Percentiles rank a stretch among this genome's conserved stretches.
Evolutionary conservation across 1,140 invertebrate genomes (phyloP).

Genomic region (Drosophila parabipectinata): DNA sequence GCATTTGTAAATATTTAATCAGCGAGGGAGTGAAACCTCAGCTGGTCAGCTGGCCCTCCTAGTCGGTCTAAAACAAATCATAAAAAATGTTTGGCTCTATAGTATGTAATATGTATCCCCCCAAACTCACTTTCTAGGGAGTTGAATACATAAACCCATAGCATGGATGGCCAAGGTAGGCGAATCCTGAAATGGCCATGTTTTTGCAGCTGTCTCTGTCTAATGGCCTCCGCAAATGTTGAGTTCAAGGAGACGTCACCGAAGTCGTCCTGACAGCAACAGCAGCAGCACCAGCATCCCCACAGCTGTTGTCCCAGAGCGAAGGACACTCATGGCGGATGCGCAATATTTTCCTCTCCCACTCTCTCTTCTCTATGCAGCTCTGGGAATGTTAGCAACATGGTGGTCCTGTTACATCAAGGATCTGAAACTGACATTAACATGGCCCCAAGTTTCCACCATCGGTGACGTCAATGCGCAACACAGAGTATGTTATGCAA

Average conservation of each 20-base stretch:
- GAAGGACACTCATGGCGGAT: conserved; percentile 55
- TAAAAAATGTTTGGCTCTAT: neutral
- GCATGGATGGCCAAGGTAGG: conserved; percentile 4
- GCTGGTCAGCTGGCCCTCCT: conserved; percentile 14
- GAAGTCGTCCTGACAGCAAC: conserved; percentile 35
- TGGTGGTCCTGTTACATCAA: conserved; percentile 26
- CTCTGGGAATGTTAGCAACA: conserved; percentile 67
- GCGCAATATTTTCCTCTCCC: conserved; percentile 26
- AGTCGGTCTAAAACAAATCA: neutral
- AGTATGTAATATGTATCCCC: conserved; percentile 9
- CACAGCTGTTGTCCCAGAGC: conserved; percentile 58
- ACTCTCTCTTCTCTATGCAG: conserved; percentile 27
- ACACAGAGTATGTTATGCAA: conserved; percentile 35
- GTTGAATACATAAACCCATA: conserved; percentile 8
- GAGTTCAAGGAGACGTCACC: conserved; percentile 80
- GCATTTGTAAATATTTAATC: conserved; percentile 48
- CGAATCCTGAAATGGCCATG: conserved; percentile 2
- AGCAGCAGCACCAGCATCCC: conserved; percentile 24
- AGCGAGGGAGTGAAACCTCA: neutral
- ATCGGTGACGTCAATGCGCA: conserved; percentile 55
- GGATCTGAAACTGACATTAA: conserved; percentile 30
- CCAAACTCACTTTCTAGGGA: conserved; percentile 29
- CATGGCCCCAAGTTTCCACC: conserved; percentile 19
- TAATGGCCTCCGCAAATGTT: conserved; percentile 73
- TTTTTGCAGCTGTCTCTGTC: conserved; percentile 22